Evolutionary conservation across 2,888 invertebrate species (phyloP).

Genomic region (Acleris literana): DNA sequence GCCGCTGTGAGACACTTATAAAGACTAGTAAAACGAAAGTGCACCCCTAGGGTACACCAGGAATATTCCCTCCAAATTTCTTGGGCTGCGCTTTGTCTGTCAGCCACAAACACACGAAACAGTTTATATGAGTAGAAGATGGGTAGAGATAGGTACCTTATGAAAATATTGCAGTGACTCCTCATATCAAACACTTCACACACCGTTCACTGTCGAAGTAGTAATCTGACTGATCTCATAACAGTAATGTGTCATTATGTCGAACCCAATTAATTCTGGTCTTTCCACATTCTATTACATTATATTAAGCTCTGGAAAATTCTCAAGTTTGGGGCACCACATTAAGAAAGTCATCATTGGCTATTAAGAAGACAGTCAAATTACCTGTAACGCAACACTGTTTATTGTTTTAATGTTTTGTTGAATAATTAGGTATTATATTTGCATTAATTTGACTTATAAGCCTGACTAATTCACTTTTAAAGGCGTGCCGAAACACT

Average conservation of each 20-base stretch:
- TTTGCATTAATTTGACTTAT: not conserved
- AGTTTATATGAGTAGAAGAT: too few relatives aligned
- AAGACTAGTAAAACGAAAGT: too few relatives aligned
- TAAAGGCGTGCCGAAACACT: not conserved
- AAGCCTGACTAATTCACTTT: not conserved
- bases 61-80: too few relatives aligned
- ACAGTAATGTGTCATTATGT: constrained; percentile 18
- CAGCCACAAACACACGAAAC: too few relatives aligned
- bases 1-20: too few relatives aligned
- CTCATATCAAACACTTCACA: constrained; percentile 13
- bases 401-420: not conserved
- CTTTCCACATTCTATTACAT: constrained; percentile 14
- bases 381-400: constrained; percentile 7
- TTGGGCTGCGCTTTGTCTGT: too few relatives aligned
- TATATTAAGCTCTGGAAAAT: constrained; percentile 18
- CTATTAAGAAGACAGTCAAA: constrained; percentile 12
- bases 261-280: constrained; percentile 16
- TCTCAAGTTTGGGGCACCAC: constrained; percentile 5
- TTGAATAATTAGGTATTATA: not conserved
- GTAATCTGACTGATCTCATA: constrained; percentile 24
- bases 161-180: constrained; percentile 3
- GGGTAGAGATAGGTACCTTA: constrained; percentile 3
- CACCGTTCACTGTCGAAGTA: constrained; percentile 10
- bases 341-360: constrained; percentile 9
- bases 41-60: too few relatives aligned